Evolutionary conservation across 2,797 vertebrate species (phyloP), one percentile per base, ranked within the genome.

Genomic region (Bradypus variegatus): DNA sequence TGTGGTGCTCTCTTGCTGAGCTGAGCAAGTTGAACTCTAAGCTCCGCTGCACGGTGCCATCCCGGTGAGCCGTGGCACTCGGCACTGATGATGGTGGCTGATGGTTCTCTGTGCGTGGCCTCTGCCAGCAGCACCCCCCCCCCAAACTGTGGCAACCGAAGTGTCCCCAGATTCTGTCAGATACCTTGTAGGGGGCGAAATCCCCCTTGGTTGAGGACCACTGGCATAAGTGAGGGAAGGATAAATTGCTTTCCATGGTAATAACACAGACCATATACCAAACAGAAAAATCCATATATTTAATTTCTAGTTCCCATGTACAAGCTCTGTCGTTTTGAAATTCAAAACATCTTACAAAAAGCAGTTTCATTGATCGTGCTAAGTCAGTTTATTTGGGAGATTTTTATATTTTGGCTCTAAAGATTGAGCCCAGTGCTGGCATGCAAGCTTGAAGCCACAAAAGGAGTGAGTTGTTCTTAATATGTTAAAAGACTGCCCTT

Each of bases 341-440:
- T 65, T 72, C 45, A 85, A 79, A 90, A 85, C 88, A 88, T 45
- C 50, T 2, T 78, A 25, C 77, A 36, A 88, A 88, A 85, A 84
- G 14, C n/a, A 55, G 38, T 60, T 92, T 73, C 18, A 14, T 60
- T 76, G 29, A n/a, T 60, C 36, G 58, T 58, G 33, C 23, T 58
- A 86, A 82, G 23, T 82, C 53, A 38, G 27, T 84, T 90, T 85
- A 89, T 89, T 80, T 80, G 31, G 36, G 77, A 83, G 41, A 48
- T 65, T 50, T 58, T 82, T 48, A 50, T 78, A 36, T 41, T 67
- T 91, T 92, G n/a, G n/a, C 53, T 94, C 53, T 91, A 64, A 88
- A 89, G n/a, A 70, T 79, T 75, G 48, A 87, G 53, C 21, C 19
- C 38, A 36, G 60, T n/a, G 21, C 33, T 88, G 23, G 83, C 93